These are phyloP conservation scores for Lordiphosa mommai DNA, from an alignment of 1,140 invertebrate species.

Conservation along the genomic window DNA sequence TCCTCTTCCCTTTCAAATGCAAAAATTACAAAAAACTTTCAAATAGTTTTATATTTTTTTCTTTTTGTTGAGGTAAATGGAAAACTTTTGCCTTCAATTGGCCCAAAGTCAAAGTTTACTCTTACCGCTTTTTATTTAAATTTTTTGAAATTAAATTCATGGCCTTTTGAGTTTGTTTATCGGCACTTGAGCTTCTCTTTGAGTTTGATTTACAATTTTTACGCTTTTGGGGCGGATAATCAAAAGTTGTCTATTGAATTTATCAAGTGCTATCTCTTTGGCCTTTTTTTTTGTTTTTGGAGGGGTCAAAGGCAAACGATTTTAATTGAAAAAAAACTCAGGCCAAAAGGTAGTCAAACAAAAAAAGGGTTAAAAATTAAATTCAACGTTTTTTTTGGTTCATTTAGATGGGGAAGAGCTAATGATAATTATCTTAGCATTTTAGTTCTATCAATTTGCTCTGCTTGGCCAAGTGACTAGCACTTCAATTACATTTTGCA, in stretches of 20 bases:
- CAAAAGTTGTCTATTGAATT: slow-evolving; percentile 41
- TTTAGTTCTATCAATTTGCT: neutral
- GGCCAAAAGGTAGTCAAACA: slow-evolving; percentile 17
- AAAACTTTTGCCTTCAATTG: slow-evolving; percentile 1
- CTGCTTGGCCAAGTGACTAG: slow-evolving; percentile 9
- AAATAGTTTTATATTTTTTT: slow-evolving; percentile 2
- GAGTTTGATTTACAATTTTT: slow-evolving; percentile 41
- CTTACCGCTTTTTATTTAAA: slow-evolving; percentile 1
- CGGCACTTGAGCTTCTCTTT: slow-evolving; percentile 25
- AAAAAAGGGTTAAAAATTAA: slow-evolving; percentile 16
- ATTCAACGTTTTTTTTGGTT: slow-evolving; percentile 16
- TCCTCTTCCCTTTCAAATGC: too few species aligned
- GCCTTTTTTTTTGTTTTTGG: neutral
- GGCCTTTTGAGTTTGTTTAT: slow-evolving; percentile 12
- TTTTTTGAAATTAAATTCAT: slow-evolving; percentile 8
- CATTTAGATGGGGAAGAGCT: neutral
- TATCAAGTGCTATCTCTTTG: slow-evolving; percentile 40
- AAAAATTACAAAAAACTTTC: neutral
- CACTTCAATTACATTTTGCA: slow-evolving; percentile 46
- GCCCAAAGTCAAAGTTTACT: neutral
- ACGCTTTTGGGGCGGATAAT: slow-evolving; percentile 27
- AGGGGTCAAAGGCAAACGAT: slow-evolving; percentile 19
- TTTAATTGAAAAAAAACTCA: slow-evolving; percentile 69
- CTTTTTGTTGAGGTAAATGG: neutral
- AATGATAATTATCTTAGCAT: too few species aligned